phyloP scores from a whole-genome alignment of 2,113 vertebrate genomes.

The Polypterus bichir region DNA sequence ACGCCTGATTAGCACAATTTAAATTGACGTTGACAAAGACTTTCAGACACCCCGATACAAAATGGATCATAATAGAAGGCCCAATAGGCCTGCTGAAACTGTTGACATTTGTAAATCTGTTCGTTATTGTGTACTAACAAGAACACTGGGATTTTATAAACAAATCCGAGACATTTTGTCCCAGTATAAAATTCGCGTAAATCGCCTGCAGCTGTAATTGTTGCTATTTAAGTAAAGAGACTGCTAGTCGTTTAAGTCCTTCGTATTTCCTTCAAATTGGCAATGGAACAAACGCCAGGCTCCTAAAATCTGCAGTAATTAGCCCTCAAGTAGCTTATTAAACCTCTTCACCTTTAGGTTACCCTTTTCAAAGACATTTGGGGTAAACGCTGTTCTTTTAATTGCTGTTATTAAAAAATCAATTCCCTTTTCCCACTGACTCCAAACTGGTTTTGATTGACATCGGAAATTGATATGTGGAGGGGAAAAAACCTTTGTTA shows the following conservation, averaged over 20 bases:
- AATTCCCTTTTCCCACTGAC: slow-evolving; percentile 40
- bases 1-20: no score
- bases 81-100: no score
- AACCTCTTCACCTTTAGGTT: slow-evolving; percentile 62
- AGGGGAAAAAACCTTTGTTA: slow-evolving; percentile 29
- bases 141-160: no score
- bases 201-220: slow-evolving; percentile 39
- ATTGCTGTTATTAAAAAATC: slow-evolving; percentile 73
- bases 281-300: slow-evolving; percentile 39
- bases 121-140: no score
- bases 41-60: no score
- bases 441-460: slow-evolving; percentile 49
- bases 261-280: slow-evolving; percentile 59
- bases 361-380: slow-evolving; percentile 43
- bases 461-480: slow-evolving; percentile 39
- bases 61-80: no score
- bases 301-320: slow-evolving; percentile 55
- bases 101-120: no score
- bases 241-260: slow-evolving; percentile 38
- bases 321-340: slow-evolving; percentile 68
- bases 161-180: slow-evolving; percentile 22
- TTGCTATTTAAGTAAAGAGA: slow-evolving; percentile 29
- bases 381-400: slow-evolving; percentile 50
- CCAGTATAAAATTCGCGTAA: slow-evolving; percentile 34
- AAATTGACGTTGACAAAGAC: no score